A percentile compares a stretch with the other conserved stretches of the same genome.
Conservation (phyloP, 2,797 vertebrate genomes). For the Gallinago nigripennis region DNA sequence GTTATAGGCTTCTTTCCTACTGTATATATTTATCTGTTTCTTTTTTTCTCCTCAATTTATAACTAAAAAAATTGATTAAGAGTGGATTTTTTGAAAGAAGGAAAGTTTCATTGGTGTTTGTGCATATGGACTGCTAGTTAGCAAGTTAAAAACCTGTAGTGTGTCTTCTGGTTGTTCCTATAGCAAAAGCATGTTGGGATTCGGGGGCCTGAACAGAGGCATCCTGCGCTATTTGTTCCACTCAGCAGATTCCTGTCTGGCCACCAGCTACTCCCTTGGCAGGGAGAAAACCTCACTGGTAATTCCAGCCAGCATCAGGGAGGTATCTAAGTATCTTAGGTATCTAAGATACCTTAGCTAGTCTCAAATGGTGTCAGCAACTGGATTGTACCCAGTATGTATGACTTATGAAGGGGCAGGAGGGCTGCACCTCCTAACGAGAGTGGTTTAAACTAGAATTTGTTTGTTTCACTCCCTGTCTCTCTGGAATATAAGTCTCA, state of each 20-base stretch:
- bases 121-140: neutral
- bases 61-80: neutral
- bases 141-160: neutral
- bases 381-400: neutral
- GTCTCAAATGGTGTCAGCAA: neutral
- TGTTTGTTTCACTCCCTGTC: neutral
- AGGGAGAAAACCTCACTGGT: neutral
- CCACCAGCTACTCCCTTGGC: neutral
- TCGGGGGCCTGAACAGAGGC: neutral
- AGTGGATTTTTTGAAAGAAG: neutral
- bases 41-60: neutral
- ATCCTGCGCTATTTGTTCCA: neutral
- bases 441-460: neutral
- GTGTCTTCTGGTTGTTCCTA: neutral
- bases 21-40: neutral
- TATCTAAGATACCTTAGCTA: accelerated
- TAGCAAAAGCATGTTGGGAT: neutral
- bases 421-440: neutral
- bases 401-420: neutral
- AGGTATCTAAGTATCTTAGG: neutral
- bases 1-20: neutral
- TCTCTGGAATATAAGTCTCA: neutral
- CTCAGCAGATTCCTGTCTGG: neutral
- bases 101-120: neutral
- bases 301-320: neutral